A percentile compares a stretch with the other conserved stretches of the same genome.
Conservation (phyloP, 2,888 invertebrate species). For the Dynastes tityus region DNA sequence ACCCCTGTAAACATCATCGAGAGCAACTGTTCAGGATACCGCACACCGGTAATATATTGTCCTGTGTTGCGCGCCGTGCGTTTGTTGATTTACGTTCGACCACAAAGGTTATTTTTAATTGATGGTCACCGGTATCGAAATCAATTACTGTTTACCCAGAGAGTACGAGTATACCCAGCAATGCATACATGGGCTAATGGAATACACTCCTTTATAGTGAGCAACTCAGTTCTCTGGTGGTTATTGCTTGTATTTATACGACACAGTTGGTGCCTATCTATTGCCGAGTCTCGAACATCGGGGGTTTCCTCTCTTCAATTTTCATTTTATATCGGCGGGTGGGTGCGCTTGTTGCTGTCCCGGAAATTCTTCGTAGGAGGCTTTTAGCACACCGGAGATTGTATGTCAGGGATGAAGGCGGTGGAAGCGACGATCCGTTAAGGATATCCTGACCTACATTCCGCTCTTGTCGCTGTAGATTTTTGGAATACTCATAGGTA, state of each 20-base stretch:
- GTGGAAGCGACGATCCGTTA: not conserved
- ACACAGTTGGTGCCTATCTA: conserved; percentile 38
- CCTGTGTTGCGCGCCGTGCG: conserved; percentile 6
- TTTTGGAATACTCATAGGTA: too few species aligned
- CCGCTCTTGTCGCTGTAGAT: not conserved
- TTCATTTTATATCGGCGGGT: conserved; percentile 1
- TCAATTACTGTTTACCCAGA: conserved; percentile 44
- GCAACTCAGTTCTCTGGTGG: not conserved
- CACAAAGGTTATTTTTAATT: conserved; percentile 46
- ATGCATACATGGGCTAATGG: conserved; percentile 14
- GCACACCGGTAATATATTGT: conserved; percentile 10
- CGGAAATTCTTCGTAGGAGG: not conserved
- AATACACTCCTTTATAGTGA: conserved; percentile 33
- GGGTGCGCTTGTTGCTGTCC: not conserved
- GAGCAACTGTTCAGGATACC: not conserved
- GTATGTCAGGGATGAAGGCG: conserved; percentile 6
- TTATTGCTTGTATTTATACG: not conserved
- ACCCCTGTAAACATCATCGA: not conserved
- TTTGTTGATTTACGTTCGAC: conserved; percentile 39
- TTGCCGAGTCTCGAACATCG: conserved; percentile 23
- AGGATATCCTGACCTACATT: conserved; percentile 31
- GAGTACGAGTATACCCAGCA: conserved; percentile 1
- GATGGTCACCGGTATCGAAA: conserved; percentile 45
- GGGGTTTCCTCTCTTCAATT: not conserved
- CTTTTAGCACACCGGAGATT: conserved; percentile 8